phyloP scores from a whole-genome alignment of 2,888 invertebrate species.

The Chymomyza caudatula region DNA sequence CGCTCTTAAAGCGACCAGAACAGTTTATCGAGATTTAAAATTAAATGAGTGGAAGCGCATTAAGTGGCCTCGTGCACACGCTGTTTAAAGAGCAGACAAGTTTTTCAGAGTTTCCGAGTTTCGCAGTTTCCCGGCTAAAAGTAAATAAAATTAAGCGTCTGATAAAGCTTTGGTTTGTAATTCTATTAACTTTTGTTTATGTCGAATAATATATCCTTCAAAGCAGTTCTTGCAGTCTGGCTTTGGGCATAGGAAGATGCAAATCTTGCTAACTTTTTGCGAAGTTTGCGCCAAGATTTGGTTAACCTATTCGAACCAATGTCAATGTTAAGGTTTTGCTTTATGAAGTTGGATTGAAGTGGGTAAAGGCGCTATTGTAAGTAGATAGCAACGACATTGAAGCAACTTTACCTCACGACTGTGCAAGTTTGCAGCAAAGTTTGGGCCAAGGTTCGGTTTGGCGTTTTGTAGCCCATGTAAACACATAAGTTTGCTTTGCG shows the following conservation, averaged over 20 bases:
- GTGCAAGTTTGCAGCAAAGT: not conserved
- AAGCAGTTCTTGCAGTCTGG: not conserved
- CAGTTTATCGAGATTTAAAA: slow-evolving; percentile 65
- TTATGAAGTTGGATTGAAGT: not conserved
- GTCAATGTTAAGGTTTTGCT: not conserved
- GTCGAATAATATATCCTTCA: not conserved
- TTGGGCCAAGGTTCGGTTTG: not conserved
- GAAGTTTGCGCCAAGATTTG: not conserved
- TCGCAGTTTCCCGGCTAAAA: no score
- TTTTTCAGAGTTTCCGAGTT: not conserved
- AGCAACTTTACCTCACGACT: not conserved
- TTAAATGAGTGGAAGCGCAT: slow-evolving; percentile 67
- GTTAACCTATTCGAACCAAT: not conserved
- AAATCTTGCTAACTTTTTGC: not conserved
- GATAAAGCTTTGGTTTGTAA: not conserved
- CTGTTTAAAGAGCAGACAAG: slow-evolving; percentile 43
- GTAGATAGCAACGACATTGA: not conserved
- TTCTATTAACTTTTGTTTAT: not conserved
- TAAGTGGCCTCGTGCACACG: slow-evolving; percentile 50
- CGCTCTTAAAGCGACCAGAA: slow-evolving; percentile 50
- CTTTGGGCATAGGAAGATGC: not conserved
- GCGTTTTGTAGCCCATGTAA: not conserved
- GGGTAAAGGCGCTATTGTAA: not conserved
- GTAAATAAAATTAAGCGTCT: slow-evolving; percentile 6
- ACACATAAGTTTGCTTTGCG: not conserved